Base-by-base conservation (phyloP, 2,888 invertebrate species). In the Hemithea aestivaria region DNA sequence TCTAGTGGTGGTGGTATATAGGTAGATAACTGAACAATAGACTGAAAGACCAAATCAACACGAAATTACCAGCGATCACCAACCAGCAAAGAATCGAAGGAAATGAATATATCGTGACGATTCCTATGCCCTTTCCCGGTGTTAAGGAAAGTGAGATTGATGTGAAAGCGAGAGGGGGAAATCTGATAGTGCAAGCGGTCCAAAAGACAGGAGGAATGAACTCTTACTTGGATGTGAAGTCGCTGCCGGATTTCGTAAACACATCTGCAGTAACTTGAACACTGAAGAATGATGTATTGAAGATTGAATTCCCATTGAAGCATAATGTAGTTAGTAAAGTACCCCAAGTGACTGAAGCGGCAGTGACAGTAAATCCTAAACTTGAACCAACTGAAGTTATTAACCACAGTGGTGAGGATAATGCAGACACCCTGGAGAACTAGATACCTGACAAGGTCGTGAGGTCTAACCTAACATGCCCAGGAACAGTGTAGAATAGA, bases 131-230 rank as follows among this genome's bases (percentile, higher is more conserved):
- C 4, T n/a, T n/a, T n/a, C n/a, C n/a, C n/a, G 78, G 71, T 0
- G 84, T 66, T 37, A 62, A 75, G 0, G 78, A 80, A 29, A 73
- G 73, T 11, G 83, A 85, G 5, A 73, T 85, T 6, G 54, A 66
- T 0, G 83, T 85, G 6, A 84, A 84, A 35, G 82, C 81, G 0
- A 69, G 67, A 3, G 64, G 66, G 10, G 77, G 80, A 1, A 30
- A 75, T 11, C 39, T 83, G 23, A 77, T 82, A 78, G 59, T 83
- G 16, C 80, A 82, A 46, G 85, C 84, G 1, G 48, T 57, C 0
- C 73, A 70, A 35, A 64, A 61, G 11, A 39, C 21, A 1, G 31
- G 46, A 0, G 58, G 31, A 1, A 61, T 51, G 0, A 67, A 44
- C 8, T 68, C 48, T 20, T 82, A 76, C 29, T 22, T 80, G 22